Base-by-base conservation (phyloP, 2,888 invertebrate species). In the Eupithecia centaureata region DNA sequence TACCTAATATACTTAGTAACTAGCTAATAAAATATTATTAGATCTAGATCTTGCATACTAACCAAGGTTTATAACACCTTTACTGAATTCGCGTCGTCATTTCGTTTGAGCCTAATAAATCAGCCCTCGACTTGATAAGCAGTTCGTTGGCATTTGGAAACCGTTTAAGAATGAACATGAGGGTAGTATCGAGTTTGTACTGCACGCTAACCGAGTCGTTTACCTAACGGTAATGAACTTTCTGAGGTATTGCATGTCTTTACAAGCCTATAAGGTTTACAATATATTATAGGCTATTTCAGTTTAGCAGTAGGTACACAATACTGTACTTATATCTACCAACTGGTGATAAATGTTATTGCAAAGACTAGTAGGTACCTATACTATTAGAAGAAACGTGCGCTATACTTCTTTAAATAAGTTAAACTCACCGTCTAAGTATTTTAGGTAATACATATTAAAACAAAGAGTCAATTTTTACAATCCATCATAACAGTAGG, bases 81-180 rank as follows among this genome's bases (percentile, higher is more conserved):
- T 47, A 47, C 22, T 22, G n/a, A 47, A 47, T 22, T 42, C 12
- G 22, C 22, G 47, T 47, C 47, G 12, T 47, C 47, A 47, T 42
- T 22, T 4, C 47, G 47, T 47, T 47, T 12, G 4, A 47, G 47
- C 12, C 22, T 3, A 18, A 22, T 63, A 47, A 63, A 58, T 33
- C 22, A 56, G 15, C 61, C 67, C 51, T 54, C 22, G 35, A 54
- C 51, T 63, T 64, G 32, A 54, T 64, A 54, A 72, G 30, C 67
- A 72, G 75, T 74, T 74, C 74, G 52, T 57, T 70, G 75, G 67
- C 75, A 73, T 74, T 73, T 72, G 10, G 52, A 61, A 56, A 63
- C 56, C 65, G 59, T 63, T 69, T 61, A 63, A 69, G 65, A 65
- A 68, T 65, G 28, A 51, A 51, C 51, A 57, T 63, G 54, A 35